phyloP scores from a whole-genome alignment of 2,888 invertebrate species.

The Serrognathus titanus region DNA sequence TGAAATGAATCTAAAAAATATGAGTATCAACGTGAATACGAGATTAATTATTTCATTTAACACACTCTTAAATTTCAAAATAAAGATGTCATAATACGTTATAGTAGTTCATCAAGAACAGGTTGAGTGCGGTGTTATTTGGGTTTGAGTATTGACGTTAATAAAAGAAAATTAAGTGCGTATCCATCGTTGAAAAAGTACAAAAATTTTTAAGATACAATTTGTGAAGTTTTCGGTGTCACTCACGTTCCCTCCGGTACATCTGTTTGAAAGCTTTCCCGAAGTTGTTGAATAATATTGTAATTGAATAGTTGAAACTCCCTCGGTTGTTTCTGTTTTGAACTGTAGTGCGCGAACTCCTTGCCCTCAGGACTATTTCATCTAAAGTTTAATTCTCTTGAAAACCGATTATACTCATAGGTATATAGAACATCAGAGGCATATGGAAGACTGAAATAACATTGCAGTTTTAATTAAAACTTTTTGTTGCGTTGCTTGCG shows the following conservation, averaged over 20 bases:
- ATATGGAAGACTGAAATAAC: slow-evolving; percentile 3
- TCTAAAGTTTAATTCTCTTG: slow-evolving; percentile 4
- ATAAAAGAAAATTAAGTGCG: not conserved
- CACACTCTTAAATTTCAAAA: too few relatives aligned
- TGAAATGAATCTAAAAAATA: too few relatives aligned
- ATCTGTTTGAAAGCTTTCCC: slow-evolving; percentile 1
- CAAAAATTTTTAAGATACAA: not conserved
- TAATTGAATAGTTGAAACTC: slow-evolving; percentile 15
- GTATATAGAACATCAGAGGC: not conserved
- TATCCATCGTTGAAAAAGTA: not conserved
- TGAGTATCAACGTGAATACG: too few relatives aligned
- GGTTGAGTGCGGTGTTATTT: not conserved
- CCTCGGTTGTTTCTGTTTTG: slow-evolving; percentile 2
- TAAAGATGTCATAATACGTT: too few relatives aligned
- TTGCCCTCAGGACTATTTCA: slow-evolving; percentile 1
- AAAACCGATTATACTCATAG: slow-evolving; percentile 3
- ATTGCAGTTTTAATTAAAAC: slow-evolving; percentile 4
- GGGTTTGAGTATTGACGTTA: not conserved
- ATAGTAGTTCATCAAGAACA: too few relatives aligned
- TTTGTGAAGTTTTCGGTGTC: not conserved
- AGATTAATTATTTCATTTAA: too few relatives aligned
- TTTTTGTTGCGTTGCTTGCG: not conserved
- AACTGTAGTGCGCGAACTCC: slow-evolving; percentile 2
- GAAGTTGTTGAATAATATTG: slow-evolving; percentile 9
- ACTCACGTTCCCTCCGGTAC: not conserved